Percentiles rank a stretch among this genome's conserved stretches.
Evolutionary conservation across 1,140 invertebrate species (phyloP).

Genomic region (Dolichoris vasculosae): DNA sequence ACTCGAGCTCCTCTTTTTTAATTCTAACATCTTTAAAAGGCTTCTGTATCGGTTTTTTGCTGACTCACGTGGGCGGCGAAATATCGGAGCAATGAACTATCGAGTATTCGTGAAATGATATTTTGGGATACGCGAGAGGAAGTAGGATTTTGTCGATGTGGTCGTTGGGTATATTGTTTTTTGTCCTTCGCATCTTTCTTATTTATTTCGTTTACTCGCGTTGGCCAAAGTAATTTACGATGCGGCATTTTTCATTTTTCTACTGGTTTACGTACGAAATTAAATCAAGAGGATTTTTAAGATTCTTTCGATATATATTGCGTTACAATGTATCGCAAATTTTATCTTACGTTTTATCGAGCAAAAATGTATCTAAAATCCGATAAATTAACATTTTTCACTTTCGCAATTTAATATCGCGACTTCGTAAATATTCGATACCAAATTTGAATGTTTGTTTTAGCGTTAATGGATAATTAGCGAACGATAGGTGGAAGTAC

Average conservation of each 20-base stretch:
- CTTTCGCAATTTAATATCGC: no score
- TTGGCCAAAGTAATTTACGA: neutral
- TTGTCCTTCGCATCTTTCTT: neutral
- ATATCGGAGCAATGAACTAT: neutral
- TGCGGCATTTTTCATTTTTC: neutral
- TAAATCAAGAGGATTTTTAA: constrained; percentile 15
- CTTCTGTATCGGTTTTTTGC: neutral
- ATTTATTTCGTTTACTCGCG: neutral
- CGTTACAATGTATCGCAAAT: no score
- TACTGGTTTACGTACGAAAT: constrained; percentile 10
- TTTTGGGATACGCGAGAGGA: neutral
- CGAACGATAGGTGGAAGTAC: no score
- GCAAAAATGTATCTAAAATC: no score
- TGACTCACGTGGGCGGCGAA: neutral
- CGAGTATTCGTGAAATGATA: neutral
- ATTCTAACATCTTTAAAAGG: neutral
- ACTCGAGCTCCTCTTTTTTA: neutral
- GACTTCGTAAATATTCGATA: no score
- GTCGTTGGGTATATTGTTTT: neutral
- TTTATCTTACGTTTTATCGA: no score
- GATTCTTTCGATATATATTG: neutral
- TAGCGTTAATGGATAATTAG: no score
- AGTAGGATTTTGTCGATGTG: neutral
- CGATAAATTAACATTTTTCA: no score
- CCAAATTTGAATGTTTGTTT: no score